Percentiles rank a stretch among this genome's conserved stretches.
Conservation (phyloP, 2,888 invertebrate genomes). For the Blastobasis adustella region DNA sequence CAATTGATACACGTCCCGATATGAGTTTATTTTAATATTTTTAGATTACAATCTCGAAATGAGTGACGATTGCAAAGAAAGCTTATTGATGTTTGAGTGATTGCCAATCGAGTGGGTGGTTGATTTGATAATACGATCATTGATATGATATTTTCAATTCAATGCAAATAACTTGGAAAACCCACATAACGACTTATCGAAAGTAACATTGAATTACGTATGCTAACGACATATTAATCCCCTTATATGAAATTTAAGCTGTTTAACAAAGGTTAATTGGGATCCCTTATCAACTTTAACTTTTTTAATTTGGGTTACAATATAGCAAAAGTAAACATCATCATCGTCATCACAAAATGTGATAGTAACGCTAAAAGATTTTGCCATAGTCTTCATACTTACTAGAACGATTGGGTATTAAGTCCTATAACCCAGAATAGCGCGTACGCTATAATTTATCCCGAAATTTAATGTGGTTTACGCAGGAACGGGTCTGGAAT, state of each 20-base stretch:
- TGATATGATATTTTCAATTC: neutral
- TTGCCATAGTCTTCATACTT: too few species aligned
- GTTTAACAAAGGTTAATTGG: too few species aligned
- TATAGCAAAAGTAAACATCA: neutral
- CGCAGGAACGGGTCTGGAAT: too few species aligned
- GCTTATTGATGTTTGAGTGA: neutral
- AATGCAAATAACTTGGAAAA: neutral
- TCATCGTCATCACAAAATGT: neutral
- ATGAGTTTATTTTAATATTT: neutral
- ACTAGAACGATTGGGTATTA: too few species aligned
- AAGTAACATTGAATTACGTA: neutral
- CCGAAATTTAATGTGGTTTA: too few species aligned
- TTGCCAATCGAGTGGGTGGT: conserved; percentile 2
- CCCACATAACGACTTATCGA: neutral
- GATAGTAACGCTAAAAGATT: neutral
- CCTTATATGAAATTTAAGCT: too few species aligned
- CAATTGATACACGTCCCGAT: neutral
- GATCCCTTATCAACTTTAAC: too few species aligned
- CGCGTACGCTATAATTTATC: too few species aligned
- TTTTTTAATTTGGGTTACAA: too few species aligned
- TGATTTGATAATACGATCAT: conserved; percentile 3
- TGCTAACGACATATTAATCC: neutral
- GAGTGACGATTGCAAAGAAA: neutral
- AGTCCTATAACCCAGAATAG: too few species aligned
- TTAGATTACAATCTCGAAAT: neutral